phyloP scores from a whole-genome alignment of 2,888 invertebrate genomes.

The Hyalella azteca region DNA sequence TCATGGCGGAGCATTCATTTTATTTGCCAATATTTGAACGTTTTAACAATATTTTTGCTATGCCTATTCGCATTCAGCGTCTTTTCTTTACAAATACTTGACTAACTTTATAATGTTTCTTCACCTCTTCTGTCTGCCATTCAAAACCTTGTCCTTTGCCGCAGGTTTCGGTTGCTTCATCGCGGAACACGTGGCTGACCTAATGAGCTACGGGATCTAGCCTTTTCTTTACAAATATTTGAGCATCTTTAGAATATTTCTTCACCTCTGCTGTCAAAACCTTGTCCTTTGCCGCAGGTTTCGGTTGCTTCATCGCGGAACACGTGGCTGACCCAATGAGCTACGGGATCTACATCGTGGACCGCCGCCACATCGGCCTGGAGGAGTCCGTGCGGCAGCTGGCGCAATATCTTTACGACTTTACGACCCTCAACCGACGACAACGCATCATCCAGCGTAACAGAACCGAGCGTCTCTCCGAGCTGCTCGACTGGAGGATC shows the following conservation, averaged over 20 bases:
- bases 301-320: conserved; percentile 98
- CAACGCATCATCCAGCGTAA: conserved; percentile 98
- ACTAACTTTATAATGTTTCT: too few species aligned
- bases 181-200: conserved; percentile 96
- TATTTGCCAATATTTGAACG: too few species aligned
- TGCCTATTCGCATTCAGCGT: too few species aligned
- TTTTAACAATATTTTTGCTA: too few species aligned
- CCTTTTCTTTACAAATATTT: too few species aligned
- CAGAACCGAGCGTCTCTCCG: conserved; percentile 94
- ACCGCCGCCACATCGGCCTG: conserved; percentile 84
- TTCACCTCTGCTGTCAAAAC: too few species aligned
- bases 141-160: too few species aligned
- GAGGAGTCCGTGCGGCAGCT: conserved; percentile 92
- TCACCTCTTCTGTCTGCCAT: too few species aligned
- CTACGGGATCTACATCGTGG: conserved; percentile 98
- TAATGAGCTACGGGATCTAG: conserved; percentile 98
- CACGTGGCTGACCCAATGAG: conserved; percentile 97
- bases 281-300: too few species aligned
- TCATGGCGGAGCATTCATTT: too few species aligned
- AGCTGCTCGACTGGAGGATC: conserved; percentile 97
- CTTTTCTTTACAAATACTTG: too few species aligned
- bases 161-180: conserved; percentile 96
- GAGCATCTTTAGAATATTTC: too few species aligned
- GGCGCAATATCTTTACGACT: conserved; percentile 88
- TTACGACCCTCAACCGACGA: conserved; percentile 83